These are phyloP conservation scores for Tetraodon nigroviridis DNA, from an alignment of 2,113 vertebrate genomes.

Conservation along the genomic window DNA sequence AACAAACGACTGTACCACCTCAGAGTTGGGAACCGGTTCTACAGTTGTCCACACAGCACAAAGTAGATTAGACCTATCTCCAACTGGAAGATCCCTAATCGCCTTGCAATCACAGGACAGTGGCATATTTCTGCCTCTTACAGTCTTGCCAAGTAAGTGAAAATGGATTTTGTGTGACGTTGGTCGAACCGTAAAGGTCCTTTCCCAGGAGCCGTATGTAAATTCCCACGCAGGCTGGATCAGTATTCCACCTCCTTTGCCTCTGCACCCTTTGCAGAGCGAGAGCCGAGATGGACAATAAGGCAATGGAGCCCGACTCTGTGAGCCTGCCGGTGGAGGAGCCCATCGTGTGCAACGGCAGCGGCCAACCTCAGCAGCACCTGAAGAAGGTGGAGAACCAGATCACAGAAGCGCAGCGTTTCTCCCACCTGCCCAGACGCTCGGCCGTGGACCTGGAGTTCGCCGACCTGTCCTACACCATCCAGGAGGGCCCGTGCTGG, in stretches of 20 bases:
- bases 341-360: slow-evolving; percentile 49
- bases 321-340: slow-evolving; percentile 85
- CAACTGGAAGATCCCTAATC: slow-evolving; percentile 42
- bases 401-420: slow-evolving; percentile 89
- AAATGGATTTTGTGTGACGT: slow-evolving; percentile 31
- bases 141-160: slow-evolving; percentile 15
- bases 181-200: slow-evolving; percentile 10
- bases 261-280: neutral
- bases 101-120: slow-evolving; percentile 27
- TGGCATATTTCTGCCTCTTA: slow-evolving; percentile 50
- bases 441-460: slow-evolving; percentile 93
- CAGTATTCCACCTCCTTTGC: neutral
- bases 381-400: slow-evolving; percentile 96
- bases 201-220: slow-evolving; percentile 37
- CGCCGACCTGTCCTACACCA: slow-evolving; percentile 88
- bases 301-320: slow-evolving; percentile 68
- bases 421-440: slow-evolving; percentile 91
- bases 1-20: slow-evolving; percentile 64
- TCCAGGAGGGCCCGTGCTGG: slow-evolving; percentile 92
- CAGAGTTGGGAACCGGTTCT: slow-evolving; percentile 58
- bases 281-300: slow-evolving; percentile 70
- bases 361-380: slow-evolving; percentile 62
- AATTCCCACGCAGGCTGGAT: neutral
- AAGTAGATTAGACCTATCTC: slow-evolving; percentile 55
- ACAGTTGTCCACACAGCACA: slow-evolving; percentile 43